Evolutionary conservation across 2,113 vertebrate species (phyloP), one percentile per base, ranked within the genome.

Genomic region (Brachionichthys hirsutus): DNA sequence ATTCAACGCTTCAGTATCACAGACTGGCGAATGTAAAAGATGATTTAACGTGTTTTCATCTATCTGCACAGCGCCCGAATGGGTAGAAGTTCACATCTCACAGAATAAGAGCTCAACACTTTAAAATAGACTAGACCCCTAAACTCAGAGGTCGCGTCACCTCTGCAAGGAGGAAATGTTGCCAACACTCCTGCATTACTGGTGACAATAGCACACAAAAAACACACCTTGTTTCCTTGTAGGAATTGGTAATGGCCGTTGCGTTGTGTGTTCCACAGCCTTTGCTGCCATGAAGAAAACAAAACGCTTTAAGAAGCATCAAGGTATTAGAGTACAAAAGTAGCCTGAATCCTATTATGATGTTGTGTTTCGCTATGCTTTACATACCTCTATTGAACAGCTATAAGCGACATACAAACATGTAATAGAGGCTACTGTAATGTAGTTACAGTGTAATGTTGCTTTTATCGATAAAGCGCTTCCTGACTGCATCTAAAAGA

Each of bases 151-250:
- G 12, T 30, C 0, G 11, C 30, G 38, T 13, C 53, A 47, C n/a
- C 11, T 63, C 24, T 41, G 1, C 14, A 19, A 52, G 8, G 14
- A 3, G 4, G 50, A 22, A 47, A 61, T 12, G 0, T 1, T 22
- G 12, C 2, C 14, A 30, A 30, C 24, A 30, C 24, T 8, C 4
- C 24, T 30, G 24, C 24, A 30, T 30, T 2, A 20, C 43, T 1
- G 0, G 0, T 12, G 12, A 15, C 59, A 34, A 42, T 3, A 18
- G 8, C 24, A 41, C 12, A 43, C 43, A 60, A 2, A n/a, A 51
- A 15, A 64, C 82, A 84, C 67, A 86, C 83, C 73, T 81, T 36
- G 5, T 38, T 38, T 54, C 56, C 3, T 45, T 3, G 48, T 67
- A 48, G 62, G 24, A 68, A 41, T 20, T 35, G 55, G 4, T 16